These are phyloP conservation scores for Caiman crocodilus DNA, from an alignment of 2,797 vertebrate genomes.

Conservation along the genomic window DNA sequence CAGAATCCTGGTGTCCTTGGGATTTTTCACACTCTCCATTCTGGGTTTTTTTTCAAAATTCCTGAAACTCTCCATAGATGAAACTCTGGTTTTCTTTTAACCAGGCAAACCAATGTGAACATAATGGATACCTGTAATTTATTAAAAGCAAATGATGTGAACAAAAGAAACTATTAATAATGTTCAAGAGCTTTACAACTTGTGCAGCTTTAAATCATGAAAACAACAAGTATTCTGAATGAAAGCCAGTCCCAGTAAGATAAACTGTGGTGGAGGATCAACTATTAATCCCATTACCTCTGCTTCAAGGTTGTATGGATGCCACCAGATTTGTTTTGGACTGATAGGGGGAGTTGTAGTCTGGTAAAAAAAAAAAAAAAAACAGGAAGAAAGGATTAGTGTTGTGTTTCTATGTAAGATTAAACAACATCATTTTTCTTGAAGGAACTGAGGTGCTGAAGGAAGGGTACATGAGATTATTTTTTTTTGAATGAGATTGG, in stretches of 20 bases:
- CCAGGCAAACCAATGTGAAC: not conserved
- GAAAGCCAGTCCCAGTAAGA: constrained; percentile 12
- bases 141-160: constrained; percentile 66
- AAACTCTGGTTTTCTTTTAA: constrained; percentile 13
- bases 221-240: constrained; percentile 21
- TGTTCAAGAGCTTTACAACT: constrained; percentile 17
- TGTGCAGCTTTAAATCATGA: constrained; percentile 47
- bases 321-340: constrained; percentile 37
- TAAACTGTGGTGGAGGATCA: not conserved
- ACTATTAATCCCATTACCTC: constrained; percentile 5
- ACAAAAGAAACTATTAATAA: constrained; percentile 58
- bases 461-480: not conserved
- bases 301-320: constrained; percentile 30
- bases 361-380: constrained; percentile 48
- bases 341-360: not conserved
- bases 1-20: not conserved
- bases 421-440: not conserved
- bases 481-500: not conserved
- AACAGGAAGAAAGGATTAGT: not conserved
- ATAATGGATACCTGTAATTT: constrained; percentile 14
- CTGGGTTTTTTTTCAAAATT: not conserved
- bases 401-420: constrained; percentile 44
- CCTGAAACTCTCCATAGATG: not conserved
- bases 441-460: not conserved
- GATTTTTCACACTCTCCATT: not conserved